Base-by-base conservation (phyloP, 2,113 vertebrate genomes). In the Tragelaphus buxtoni region DNA sequence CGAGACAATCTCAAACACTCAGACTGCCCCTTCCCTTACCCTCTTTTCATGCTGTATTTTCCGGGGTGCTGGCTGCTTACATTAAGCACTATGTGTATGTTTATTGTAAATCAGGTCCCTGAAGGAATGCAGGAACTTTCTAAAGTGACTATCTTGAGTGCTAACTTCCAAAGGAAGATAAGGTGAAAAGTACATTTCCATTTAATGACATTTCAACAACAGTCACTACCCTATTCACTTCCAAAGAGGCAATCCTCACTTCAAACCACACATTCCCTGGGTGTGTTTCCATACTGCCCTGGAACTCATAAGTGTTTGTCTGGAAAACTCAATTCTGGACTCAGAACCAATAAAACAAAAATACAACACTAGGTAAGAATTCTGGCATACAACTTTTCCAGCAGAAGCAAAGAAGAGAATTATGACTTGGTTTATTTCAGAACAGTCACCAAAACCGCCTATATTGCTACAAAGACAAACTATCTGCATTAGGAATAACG, bases 151-250 rank as follows among this genome's bases (percentile, higher is more conserved):
- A 63, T 63, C 26, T 58, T 85, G 47, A 97, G 53, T 56, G 58
- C 90, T 65, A 95, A 97, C 97, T 95, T 98, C 77, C 53, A 90
- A 97, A 97, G 81, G n/a, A 63, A 9, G 2, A 91, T 9, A 9
- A 96, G 35, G 32, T 86, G 92, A 93, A 80, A 92, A 81, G 22
- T 61, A 91, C 35, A 97, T 91, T 90, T 97, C 11, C 42, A 97
- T 63, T 90, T 97, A 97, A 80, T 51, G 58, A 58, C 65, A 88
- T 96, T 96, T 94, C 98, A 97, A 94, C 81, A 84, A 90, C 30
- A 95, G 60, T 76, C 96, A 91, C 88, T 84, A 82, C 49, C 45
- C 39, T 81, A 86, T 88, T 94, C 97, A 61, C n/a, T 92, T 94
- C 20, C 51, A 45, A 95, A 95, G 55, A 94, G 45, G 55, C 45